Percentiles rank a stretch among this genome's conserved stretches.
phyloP scores from a whole-genome alignment of 2,797 vertebrate genomes.

The Phyllotis vaccarum region DNA sequence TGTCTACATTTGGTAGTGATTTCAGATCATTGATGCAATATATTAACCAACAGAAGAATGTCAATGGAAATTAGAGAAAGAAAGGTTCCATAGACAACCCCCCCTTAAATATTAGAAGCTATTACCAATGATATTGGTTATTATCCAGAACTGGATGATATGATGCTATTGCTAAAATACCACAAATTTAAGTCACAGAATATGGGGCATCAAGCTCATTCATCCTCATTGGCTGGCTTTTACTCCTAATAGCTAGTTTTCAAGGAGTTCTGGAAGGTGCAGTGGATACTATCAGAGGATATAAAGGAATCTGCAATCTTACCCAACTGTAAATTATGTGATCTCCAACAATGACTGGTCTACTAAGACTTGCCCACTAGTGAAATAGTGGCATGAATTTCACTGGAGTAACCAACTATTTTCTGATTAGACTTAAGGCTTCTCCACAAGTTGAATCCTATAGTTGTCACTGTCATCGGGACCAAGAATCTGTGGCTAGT shows the following conservation, averaged over 20 bases:
- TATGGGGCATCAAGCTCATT: not conserved
- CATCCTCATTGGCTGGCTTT: not conserved
- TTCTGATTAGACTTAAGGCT: not conserved
- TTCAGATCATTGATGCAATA: not conserved
- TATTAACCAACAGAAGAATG: not conserved
- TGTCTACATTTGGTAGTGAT: not conserved
- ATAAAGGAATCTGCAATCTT: not conserved
- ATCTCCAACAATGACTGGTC: not conserved
- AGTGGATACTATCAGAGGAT: not conserved
- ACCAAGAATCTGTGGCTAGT: not conserved
- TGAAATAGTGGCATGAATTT: not conserved
- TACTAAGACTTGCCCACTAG: not conserved
- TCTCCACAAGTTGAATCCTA: no score
- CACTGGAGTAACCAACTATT: no score
- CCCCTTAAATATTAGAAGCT: not conserved
- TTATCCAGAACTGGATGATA: not conserved
- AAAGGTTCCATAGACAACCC: not conserved
- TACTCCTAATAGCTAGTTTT: not conserved
- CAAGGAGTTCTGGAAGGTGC: not conserved
- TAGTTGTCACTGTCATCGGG: not conserved
- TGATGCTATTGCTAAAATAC: not conserved
- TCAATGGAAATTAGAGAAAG: not conserved
- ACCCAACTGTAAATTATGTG: not conserved
- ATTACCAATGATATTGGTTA: no score
- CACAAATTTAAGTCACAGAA: not conserved